phyloP scores from a whole-genome alignment of 2,113 vertebrate species.

The Spizaetus ornatus region DNA sequence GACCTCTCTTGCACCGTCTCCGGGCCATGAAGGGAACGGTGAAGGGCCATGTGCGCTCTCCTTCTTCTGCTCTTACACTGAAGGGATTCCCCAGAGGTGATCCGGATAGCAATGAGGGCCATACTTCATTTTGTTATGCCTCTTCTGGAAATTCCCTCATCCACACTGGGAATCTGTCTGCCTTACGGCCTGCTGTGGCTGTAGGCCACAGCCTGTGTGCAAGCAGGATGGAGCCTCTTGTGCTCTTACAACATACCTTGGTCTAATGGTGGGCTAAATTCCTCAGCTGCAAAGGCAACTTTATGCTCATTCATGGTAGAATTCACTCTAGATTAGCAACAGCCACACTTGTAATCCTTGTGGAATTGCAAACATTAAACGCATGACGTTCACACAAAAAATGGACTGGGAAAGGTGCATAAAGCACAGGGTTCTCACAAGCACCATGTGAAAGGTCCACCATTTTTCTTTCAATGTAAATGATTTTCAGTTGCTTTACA shows the following conservation, averaged over 20 bases:
- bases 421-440: neutral
- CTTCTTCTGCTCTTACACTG: neutral
- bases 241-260: neutral
- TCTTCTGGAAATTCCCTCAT: neutral
- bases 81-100: neutral
- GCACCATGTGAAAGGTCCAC: neutral
- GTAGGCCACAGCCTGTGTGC: neutral
- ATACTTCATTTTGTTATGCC: neutral
- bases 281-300: neutral
- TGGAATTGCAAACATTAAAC: neutral
- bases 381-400: neutral
- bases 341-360: neutral
- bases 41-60: neutral
- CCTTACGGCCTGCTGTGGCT: neutral
- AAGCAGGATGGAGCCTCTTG: neutral
- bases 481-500: neutral
- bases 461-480: neutral
- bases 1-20: accelerated
- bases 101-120: neutral
- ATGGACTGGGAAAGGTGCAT: neutral
- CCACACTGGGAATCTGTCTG: neutral
- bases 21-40: accelerated
- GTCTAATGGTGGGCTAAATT: neutral
- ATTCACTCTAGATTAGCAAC: neutral
- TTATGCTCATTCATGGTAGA: neutral